phyloP scores from a whole-genome alignment of 2,113 vertebrate genomes.

The Megaptera novaeangliae region DNA sequence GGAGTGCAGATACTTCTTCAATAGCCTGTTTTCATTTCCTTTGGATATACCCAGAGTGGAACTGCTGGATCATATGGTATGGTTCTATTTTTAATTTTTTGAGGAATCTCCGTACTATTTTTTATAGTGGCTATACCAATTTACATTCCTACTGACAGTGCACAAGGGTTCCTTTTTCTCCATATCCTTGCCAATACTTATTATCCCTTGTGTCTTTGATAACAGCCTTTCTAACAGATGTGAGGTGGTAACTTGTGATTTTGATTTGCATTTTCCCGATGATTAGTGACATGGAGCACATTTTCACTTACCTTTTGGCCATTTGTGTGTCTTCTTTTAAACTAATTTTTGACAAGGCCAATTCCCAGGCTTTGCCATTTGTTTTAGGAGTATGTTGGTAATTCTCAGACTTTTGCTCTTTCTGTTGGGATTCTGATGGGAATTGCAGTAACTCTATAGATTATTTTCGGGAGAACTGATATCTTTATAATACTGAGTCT shows the following conservation, averaged over 20 bases:
- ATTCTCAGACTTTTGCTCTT: background rate
- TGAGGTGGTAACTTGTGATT: background rate
- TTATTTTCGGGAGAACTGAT: background rate
- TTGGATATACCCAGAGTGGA: background rate
- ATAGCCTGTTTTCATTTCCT: background rate
- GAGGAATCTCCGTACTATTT: background rate
- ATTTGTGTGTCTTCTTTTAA: background rate
- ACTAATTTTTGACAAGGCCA: background rate
- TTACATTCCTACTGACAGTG: background rate
- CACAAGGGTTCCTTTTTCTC: background rate
- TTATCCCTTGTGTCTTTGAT: background rate
- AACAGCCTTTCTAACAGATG: background rate
- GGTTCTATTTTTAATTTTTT: background rate
- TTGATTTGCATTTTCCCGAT: background rate
- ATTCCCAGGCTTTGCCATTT: background rate
- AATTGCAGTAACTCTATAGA: background rate
- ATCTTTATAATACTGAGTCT: background rate
- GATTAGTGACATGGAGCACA: background rate
- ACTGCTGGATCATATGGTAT: background rate
- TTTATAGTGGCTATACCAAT: background rate
- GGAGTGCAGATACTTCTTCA: background rate
- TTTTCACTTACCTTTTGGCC: background rate
- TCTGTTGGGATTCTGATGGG: background rate
- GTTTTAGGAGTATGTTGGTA: background rate
- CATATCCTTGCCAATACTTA: background rate